phyloP scores from a whole-genome alignment of 2,888 invertebrate species.

The Xestia xanthographa region DNA sequence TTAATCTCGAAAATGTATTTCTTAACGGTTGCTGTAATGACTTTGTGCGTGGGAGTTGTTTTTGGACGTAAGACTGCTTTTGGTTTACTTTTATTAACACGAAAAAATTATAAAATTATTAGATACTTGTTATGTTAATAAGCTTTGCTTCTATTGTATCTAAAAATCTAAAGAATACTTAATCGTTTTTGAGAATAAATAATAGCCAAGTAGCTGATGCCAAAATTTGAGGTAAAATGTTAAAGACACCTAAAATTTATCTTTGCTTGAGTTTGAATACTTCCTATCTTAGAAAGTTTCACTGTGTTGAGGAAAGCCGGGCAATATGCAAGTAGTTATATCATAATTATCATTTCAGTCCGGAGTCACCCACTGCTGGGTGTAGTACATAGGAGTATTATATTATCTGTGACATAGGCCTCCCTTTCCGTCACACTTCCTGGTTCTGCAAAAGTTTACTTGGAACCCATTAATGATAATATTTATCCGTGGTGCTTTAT shows the following conservation, averaged over 20 bases:
- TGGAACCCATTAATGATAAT: too few species aligned
- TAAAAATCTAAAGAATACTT: neutral
- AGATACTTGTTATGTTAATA: slow-evolving; percentile 27
- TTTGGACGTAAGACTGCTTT: slow-evolving; percentile 38
- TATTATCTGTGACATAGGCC: too few species aligned
- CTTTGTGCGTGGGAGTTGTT: slow-evolving; percentile 5
- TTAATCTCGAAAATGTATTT: slow-evolving; percentile 18
- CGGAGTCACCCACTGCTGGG: neutral
- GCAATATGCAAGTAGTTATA: neutral
- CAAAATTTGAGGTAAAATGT: neutral
- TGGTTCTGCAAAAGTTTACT: neutral
- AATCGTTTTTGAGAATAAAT: neutral
- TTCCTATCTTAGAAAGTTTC: neutral
- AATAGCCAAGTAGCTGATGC: neutral
- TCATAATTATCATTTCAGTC: neutral
- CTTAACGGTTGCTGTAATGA: neutral
- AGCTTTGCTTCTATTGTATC: neutral
- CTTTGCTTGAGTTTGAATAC: neutral
- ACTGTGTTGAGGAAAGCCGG: neutral
- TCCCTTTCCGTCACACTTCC: neutral
- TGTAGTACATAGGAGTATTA: too few species aligned
- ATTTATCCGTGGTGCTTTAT: too few species aligned
- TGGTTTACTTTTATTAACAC: neutral
- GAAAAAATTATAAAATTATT: neutral
- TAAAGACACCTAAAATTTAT: neutral